Evolutionary conservation across 2,113 vertebrate genomes (phyloP).

Genomic region (Pelodiscus sinensis): DNA sequence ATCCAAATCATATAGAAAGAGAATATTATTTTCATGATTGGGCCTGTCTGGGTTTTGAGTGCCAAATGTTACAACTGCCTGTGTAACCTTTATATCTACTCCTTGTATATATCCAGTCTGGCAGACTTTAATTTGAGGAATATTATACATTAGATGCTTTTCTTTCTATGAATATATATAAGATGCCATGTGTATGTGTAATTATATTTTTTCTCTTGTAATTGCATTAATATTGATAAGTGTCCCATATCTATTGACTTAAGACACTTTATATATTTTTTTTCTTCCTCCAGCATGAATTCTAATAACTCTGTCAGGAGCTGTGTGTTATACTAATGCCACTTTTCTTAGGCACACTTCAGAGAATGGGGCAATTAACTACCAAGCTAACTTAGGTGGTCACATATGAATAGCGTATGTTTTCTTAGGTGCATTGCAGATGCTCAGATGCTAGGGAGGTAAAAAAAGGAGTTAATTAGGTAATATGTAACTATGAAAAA

Average conservation of each 20-base stretch:
- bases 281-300: too few species aligned
- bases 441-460: not conserved
- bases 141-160: not conserved
- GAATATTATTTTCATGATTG: not conserved
- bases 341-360: not conserved
- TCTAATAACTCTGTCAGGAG: not conserved
- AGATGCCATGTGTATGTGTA: not conserved
- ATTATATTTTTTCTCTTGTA: not conserved
- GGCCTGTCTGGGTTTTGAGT: not conserved
- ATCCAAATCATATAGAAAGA: not conserved
- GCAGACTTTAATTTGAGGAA: not conserved
- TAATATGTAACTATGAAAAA: too few species aligned
- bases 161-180: not conserved
- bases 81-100: not conserved
- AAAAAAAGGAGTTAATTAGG: too few species aligned
- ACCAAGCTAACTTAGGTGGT: not conserved
- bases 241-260: not conserved
- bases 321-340: not conserved
- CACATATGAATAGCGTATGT: not conserved
- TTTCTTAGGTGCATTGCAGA: not conserved
- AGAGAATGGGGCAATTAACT: not conserved
- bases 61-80: not conserved
- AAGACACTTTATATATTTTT: not conserved
- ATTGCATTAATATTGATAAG: not conserved
- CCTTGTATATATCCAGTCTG: not conserved